Conservation (phyloP, 30 jellyfish, hydroid and myxozoan species). For the Sanderia malayensis region DNA sequence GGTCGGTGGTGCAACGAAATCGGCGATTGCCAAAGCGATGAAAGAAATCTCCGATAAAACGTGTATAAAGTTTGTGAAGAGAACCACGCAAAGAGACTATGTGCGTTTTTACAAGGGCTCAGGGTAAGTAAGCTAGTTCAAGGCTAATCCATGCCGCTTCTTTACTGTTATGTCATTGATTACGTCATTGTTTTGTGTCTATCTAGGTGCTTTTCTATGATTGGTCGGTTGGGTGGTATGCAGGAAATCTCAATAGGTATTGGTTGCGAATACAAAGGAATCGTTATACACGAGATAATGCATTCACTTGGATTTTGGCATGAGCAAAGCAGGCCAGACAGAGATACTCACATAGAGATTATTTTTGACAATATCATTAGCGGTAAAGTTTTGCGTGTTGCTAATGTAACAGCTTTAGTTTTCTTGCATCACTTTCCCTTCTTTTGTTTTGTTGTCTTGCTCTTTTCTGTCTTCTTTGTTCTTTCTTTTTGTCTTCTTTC, state of each 20-base stretch:
- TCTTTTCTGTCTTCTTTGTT: neutral
- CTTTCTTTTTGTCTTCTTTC: too few species aligned
- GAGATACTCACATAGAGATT: constrained; percentile 39
- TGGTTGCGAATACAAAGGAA: constrained; percentile 75
- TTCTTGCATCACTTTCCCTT: too few species aligned
- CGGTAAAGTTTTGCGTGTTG: too few species aligned
- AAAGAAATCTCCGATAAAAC: constrained; percentile 47
- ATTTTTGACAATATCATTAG: constrained; percentile 36
- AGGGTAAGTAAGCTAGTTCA: constrained; percentile 54
- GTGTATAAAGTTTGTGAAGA: constrained; percentile 44
- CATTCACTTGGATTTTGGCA: constrained; percentile 81
- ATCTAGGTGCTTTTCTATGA: constrained; percentile 71
- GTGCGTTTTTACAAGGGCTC: constrained; percentile 56
- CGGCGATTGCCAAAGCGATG: constrained; percentile 57
- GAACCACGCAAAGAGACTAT: constrained; percentile 62
- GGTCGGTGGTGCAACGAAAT: constrained; percentile 31
- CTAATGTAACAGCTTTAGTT: too few species aligned
- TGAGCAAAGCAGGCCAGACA: constrained; percentile 70
- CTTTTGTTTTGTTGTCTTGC: too few species aligned
- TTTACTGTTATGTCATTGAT: neutral
- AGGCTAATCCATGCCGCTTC: neutral
- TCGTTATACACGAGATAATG: constrained; percentile 65
- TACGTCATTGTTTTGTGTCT: neutral
- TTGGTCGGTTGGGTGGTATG: constrained; percentile 83
- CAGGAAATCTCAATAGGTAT: constrained; percentile 66